phyloP scores from a whole-genome alignment of 2,797 vertebrate genomes.

The Aselliscus stoliczkanus region DNA sequence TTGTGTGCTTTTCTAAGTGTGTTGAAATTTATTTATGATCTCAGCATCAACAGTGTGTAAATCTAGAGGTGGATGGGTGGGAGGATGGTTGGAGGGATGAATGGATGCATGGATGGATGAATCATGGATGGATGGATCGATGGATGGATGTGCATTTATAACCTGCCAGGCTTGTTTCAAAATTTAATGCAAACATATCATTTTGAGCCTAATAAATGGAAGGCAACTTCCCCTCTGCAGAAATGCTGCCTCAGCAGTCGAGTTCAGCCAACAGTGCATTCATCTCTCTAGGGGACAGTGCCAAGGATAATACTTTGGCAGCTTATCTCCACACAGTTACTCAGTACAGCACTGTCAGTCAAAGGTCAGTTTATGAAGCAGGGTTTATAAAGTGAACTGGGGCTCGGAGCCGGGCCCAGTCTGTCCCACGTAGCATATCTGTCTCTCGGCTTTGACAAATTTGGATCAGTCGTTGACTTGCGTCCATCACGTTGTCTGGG shows the following conservation, averaged over 20 bases:
- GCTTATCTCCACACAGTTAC: constrained; percentile 36
- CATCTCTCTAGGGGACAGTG: neutral
- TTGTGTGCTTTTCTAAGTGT: neutral
- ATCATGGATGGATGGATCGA: no score
- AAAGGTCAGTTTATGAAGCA: constrained; percentile 44
- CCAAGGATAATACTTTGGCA: constrained; percentile 65
- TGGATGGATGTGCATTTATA: neutral
- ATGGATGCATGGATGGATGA: no score
- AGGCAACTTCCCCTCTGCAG: neutral
- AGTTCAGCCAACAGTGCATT: neutral
- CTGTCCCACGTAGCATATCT: neutral
- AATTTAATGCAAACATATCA: neutral
- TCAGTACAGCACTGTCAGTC: constrained; percentile 5
- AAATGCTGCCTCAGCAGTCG: constrained; percentile 49
- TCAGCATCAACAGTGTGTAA: neutral
- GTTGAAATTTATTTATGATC: neutral
- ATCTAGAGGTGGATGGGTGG: constrained; percentile 1
- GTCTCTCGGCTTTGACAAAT: neutral
- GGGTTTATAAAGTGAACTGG: constrained; percentile 53
- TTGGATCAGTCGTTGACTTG: neutral
- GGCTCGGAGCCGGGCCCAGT: neutral
- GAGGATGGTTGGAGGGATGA: neutral
- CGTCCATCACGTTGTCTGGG: neutral
- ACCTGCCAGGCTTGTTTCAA: neutral
- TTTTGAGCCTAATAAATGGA: constrained; percentile 49